phyloP scores from a whole-genome alignment of 2,797 vertebrate species.

The Cephalopachus bancanus region DNA sequence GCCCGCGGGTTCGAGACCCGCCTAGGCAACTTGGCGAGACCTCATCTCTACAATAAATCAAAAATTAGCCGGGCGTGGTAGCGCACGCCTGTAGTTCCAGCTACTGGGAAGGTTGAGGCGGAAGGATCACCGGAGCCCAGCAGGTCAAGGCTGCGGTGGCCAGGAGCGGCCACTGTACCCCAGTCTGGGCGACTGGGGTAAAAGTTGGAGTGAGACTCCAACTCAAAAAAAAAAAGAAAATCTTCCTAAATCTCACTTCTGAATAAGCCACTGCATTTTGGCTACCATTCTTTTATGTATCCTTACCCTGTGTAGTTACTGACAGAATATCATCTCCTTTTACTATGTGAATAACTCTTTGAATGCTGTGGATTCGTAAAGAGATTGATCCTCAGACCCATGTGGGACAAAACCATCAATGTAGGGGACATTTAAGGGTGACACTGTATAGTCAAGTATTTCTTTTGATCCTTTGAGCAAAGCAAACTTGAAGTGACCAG shows the following conservation, averaged over 20 bases:
- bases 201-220: too few species aligned
- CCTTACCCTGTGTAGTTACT: neutral
- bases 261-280: neutral
- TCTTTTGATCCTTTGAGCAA: neutral
- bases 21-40: too few species aligned
- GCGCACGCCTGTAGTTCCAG: too few species aligned
- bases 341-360: neutral
- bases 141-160: too few species aligned
- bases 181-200: too few species aligned
- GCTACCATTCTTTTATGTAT: neutral
- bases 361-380: neutral
- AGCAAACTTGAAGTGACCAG: neutral
- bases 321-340: neutral
- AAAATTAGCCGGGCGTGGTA: too few species aligned
- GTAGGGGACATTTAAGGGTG: neutral
- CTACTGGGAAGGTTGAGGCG: too few species aligned
- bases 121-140: too few species aligned
- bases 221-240: neutral
- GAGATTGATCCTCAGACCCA: neutral
- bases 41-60: too few species aligned
- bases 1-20: too few species aligned
- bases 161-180: too few species aligned
- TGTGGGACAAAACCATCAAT: neutral
- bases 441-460: neutral
- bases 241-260: conserved; percentile 15